Base-by-base conservation (phyloP, 2,797 vertebrate genomes). In the Sebastes nivosus region DNA sequence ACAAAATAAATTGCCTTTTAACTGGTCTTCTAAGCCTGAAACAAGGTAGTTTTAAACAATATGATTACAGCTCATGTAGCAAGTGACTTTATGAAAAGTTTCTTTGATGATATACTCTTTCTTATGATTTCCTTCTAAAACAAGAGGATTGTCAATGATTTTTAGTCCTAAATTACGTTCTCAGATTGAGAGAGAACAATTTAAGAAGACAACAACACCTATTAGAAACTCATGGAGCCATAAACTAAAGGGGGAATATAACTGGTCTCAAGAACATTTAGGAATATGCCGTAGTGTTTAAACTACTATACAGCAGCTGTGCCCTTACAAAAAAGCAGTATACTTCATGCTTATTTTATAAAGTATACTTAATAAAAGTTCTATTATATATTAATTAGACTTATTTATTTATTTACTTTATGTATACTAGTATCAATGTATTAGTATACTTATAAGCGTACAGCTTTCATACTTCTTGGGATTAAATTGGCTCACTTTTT, bases 31-130 rank as follows among this genome's bases (percentile, higher is more conserved):
- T 18, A 13, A 24, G 10, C 6, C 3, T 36, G 16, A 22, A 4
- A 57, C n/a, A 38, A 54, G 55, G 2, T 36, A n/a, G 16, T 1
- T 20, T 64, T 65, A n/a, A 63, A 34, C 3, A 67, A 46, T 3
- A 22, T 16, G 7, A 70, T n/a, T 11, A 20, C 13, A 59, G 61
- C 12, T 75, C 11, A 10, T 25, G 36, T 10, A 24, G 38, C 24
- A 29, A 24, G 24, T 75, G 5, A 75, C 27, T 61, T 78, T 29
- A 55, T 60, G 64, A 83, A 71, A 46, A 36, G 9, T 63, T n/a
- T 71, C 30, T 57, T 57, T 50, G 2, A 60, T 38, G 13, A 34
- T 29, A 38, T 20, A 57, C 1, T 10, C 5, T 71, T 25, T 29
- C 34, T 14, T 10, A 18, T 18, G 24, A 66, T 50, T 29, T 58